A percentile compares a stretch with the other conserved stretches of the same genome.
phyloP scores from a whole-genome alignment of 2,888 invertebrate genomes.

The Pyrochroa serraticornis region DNA sequence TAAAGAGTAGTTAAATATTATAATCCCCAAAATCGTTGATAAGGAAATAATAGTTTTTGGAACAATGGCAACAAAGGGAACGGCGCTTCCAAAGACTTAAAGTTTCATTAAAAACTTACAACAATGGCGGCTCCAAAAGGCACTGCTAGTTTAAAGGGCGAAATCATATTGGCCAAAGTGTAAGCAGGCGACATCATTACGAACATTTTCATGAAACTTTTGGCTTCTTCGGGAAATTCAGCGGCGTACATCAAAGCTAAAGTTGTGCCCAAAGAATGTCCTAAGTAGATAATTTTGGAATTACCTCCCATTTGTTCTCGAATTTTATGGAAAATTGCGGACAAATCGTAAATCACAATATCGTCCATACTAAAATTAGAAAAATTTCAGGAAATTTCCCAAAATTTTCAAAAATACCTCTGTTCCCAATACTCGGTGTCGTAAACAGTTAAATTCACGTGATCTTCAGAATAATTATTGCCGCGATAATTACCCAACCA shows the following conservation, averaged over 20 bases:
- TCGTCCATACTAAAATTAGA: slow-evolving; percentile 48
- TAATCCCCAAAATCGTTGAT: too few species aligned
- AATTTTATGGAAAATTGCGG: slow-evolving; percentile 48
- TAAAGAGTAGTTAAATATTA: too few species aligned
- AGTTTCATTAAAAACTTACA: slow-evolving; percentile 36
- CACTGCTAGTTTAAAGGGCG: slow-evolving; percentile 69
- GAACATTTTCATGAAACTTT: slow-evolving; percentile 68
- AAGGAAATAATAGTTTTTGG: too few species aligned
- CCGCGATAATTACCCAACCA: slow-evolving; percentile 63
- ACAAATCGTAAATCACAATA: slow-evolving; percentile 48
- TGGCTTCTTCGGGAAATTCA: slow-evolving; percentile 71
- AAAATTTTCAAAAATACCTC: too few species aligned
- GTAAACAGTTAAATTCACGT: slow-evolving; percentile 45
- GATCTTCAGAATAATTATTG: slow-evolving; percentile 50
- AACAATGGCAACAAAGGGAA: too few species aligned
- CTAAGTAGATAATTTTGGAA: slow-evolving; percentile 71
- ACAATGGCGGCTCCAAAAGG: slow-evolving; percentile 59
- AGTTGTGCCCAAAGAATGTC: slow-evolving; percentile 89
- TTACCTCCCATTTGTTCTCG: slow-evolving; percentile 40
- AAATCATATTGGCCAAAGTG: slow-evolving; percentile 63
- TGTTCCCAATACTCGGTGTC: slow-evolving; percentile 53
- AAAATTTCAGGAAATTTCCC: slow-evolving; percentile 1
- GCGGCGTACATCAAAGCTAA: slow-evolving; percentile 73
- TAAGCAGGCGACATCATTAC: slow-evolving; percentile 71
- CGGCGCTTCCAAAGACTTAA: too few species aligned